These are phyloP conservation scores for Isaurus tuberculatus DNA, from an alignment of 92 coral and sea anemone genomes.

Conservation along the genomic window DNA sequence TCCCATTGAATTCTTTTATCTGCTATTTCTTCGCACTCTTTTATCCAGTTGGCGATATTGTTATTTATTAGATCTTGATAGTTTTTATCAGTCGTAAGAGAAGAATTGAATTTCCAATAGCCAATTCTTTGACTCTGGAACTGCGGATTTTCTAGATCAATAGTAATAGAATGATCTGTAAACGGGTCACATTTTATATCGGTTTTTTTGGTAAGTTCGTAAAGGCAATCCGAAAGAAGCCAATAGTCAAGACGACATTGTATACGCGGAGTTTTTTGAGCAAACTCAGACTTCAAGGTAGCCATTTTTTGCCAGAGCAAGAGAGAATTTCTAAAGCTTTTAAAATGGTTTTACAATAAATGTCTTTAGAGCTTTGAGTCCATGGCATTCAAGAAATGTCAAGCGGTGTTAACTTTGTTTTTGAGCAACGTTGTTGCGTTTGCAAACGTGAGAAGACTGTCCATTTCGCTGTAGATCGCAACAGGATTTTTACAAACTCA, in stretches of 20 bases:
- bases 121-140: slow-evolving; percentile 10
- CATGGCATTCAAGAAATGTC: no score
- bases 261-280: slow-evolving; percentile 29
- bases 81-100: slow-evolving; percentile 2
- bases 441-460: no score
- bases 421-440: no score
- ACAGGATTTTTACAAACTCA: no score
- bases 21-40: neutral
- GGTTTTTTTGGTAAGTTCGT: neutral
- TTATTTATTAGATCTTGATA: no score
- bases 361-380: no score
- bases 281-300: no score
- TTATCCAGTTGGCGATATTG: slow-evolving; percentile 13
- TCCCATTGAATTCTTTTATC: slow-evolving; percentile 11
- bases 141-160: neutral
- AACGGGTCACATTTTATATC: slow-evolving; percentile 25
- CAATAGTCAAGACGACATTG: slow-evolving; percentile 27
- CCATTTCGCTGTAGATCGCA: no score
- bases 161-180: slow-evolving; percentile 18
- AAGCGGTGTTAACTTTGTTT: no score
- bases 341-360: no score
- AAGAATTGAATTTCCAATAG: slow-evolving; percentile 25
- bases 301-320: no score
- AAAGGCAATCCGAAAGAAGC: slow-evolving; percentile 28
- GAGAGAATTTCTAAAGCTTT: no score